Evolutionary conservation across 2,113 vertebrate species (phyloP).

Genomic region (Morone saxatilis): DNA sequence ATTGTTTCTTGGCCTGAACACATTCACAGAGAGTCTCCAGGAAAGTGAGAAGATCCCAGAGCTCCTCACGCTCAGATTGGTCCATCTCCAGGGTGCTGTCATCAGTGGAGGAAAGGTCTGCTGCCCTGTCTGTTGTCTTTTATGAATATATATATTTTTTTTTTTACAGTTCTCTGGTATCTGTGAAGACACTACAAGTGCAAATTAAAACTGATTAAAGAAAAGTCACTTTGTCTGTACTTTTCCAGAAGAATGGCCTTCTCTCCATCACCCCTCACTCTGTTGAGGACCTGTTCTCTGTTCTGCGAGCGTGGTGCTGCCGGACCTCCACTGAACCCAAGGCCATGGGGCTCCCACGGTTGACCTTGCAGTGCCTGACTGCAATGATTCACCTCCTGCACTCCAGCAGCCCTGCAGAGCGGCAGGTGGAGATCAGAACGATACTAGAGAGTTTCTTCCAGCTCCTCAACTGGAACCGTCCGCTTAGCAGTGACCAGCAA

Average conservation of each 20-base stretch:
- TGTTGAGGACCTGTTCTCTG: conserved; percentile 88
- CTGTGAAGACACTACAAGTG: conserved; percentile 16
- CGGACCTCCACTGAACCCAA: conserved; percentile 38
- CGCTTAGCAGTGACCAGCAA: conserved; percentile 53
- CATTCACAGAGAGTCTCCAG: conserved; percentile 86
- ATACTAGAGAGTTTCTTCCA: conserved; percentile 93
- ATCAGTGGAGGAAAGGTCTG: conserved; percentile 92
- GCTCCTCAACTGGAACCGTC: conserved; percentile 92
- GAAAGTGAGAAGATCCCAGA: conserved; percentile 84
- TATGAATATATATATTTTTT: no score
- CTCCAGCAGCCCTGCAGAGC: conserved; percentile 85
- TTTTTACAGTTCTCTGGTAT: no score
- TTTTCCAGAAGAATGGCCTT: conserved; percentile 90
- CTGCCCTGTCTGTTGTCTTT: background rate
- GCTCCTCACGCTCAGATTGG: conserved; percentile 83
- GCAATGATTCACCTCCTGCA: conserved; percentile 91
- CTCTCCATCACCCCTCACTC: conserved; percentile 85
- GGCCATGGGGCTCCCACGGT: conserved; percentile 74
- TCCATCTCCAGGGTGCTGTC: conserved; percentile 92
- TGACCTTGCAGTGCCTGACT: conserved; percentile 86
- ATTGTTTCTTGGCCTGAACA: conserved; percentile 16
- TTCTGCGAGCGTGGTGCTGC: conserved; percentile 85
- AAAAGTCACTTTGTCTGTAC: background rate
- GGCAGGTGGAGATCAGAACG: conserved; percentile 87
- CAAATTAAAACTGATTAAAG: background rate